Evolutionary conservation across 2,888 invertebrate species (phyloP).

Genomic region (Leptarthrus brevirostris): DNA sequence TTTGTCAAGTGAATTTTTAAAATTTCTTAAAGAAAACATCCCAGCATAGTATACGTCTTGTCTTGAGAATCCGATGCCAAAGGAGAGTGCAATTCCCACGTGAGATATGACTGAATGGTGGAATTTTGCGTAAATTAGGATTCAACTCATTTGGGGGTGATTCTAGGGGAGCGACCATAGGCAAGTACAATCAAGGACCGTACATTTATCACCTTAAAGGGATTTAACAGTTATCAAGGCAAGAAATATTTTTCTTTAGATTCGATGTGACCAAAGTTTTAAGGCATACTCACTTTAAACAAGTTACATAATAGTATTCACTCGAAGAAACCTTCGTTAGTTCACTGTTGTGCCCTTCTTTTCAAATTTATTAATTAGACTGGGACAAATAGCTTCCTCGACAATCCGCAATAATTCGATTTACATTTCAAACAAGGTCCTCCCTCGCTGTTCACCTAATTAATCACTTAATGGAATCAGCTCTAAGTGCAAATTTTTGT

Average conservation of each 20-base stretch:
- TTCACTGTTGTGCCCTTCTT: not conserved
- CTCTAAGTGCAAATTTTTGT: slow-evolving; percentile 55
- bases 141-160: slow-evolving; percentile 32
- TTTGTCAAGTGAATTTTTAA: slow-evolving; percentile 62
- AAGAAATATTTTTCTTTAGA: not conserved
- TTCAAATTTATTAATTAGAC: slow-evolving; percentile 34
- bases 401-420: slow-evolving; percentile 50
- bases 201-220: slow-evolving; percentile 13
- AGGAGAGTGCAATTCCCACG: slow-evolving; percentile 51
- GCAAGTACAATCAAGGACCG: not conserved
- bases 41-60: not conserved
- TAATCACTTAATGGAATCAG: slow-evolving; percentile 54
- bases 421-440: slow-evolving; percentile 49
- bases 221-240: not conserved
- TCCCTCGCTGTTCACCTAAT: slow-evolving; percentile 44
- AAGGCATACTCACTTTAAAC: too few relatives aligned
- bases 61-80: not conserved
- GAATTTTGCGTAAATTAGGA: slow-evolving; percentile 39
- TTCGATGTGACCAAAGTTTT: not conserved
- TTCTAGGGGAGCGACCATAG: not conserved
- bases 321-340: not conserved
- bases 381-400: slow-evolving; percentile 27
- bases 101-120: slow-evolving; percentile 47
- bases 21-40: slow-evolving; percentile 12
- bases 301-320: too few relatives aligned